Evolutionary conservation across 2,888 invertebrate genomes (phyloP).

Genomic region (Lacanobia wlatinum): DNA sequence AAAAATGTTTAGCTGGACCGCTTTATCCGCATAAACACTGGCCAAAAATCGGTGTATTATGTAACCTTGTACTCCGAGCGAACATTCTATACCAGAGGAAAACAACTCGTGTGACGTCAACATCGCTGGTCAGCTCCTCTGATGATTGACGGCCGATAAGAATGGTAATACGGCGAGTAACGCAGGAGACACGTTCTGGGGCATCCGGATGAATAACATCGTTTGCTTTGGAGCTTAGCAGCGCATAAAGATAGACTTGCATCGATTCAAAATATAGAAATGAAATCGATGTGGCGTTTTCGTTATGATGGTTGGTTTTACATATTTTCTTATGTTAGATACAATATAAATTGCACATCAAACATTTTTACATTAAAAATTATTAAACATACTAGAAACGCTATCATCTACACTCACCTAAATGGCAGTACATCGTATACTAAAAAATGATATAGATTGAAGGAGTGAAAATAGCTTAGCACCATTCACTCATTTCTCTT

Average conservation of each 20-base stretch:
- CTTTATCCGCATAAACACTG: constrained; percentile 26
- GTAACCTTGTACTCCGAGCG: constrained; percentile 25
- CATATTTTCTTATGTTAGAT: neutral
- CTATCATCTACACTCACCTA: too few species aligned
- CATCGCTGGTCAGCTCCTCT: constrained; percentile 19
- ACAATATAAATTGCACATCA: too few species aligned
- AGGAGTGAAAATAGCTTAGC: too few species aligned
- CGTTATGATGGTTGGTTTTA: neutral
- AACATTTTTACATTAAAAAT: too few species aligned
- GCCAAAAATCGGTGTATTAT: constrained; percentile 23
- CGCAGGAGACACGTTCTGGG: constrained; percentile 37
- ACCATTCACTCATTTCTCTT: too few species aligned
- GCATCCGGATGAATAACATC: constrained; percentile 4
- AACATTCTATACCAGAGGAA: constrained; percentile 17
- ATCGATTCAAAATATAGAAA: neutral
- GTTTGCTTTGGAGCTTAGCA: neutral
- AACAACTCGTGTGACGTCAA: constrained; percentile 37
- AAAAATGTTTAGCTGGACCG: constrained; percentile 9
- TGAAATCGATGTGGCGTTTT: neutral
- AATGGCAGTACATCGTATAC: too few species aligned
- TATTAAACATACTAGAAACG: too few species aligned
- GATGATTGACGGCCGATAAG: constrained; percentile 48
- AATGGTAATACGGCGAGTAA: constrained; percentile 39
- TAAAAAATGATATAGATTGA: too few species aligned
- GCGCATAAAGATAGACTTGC: neutral